phyloP scores from a whole-genome alignment of 2,113 vertebrate species.

The human region DNA sequence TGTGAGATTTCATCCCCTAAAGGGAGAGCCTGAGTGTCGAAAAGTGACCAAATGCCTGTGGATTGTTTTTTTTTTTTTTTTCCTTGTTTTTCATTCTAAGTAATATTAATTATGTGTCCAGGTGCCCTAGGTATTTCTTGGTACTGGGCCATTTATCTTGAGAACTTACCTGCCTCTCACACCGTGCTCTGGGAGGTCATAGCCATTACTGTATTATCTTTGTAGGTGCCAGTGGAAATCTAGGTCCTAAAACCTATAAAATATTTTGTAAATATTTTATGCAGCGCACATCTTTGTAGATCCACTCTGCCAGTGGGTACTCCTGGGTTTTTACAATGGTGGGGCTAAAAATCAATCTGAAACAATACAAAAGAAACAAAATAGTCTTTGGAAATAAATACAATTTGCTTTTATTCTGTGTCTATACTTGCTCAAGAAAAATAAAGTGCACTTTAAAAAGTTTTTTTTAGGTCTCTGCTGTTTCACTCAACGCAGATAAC shows the following conservation, averaged over 20 bases:
- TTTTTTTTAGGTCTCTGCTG: conserved; percentile 6
- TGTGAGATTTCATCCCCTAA: conserved; percentile 24
- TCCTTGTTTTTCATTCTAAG: neutral
- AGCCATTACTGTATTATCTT: neutral
- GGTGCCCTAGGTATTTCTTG: neutral
- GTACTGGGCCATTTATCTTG: neutral
- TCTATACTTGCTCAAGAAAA: conserved; percentile 18
- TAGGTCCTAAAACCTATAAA: neutral
- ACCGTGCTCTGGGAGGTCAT: neutral
- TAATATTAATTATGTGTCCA: neutral
- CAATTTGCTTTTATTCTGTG: neutral
- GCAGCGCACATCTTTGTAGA: neutral
- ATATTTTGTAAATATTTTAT: conserved; percentile 19
- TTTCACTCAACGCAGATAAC: conserved; percentile 17
- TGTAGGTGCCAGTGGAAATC: neutral
- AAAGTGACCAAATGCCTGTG: neutral
- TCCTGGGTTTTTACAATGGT: neutral
- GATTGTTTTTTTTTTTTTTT: neutral
- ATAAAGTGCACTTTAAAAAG: neutral
- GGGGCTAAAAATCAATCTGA: neutral
- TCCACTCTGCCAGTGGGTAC: neutral
- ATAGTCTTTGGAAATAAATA: conserved; percentile 5
- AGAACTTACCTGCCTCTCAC: neutral
- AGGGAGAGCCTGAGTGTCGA: conserved; percentile 15
- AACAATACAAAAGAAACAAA: neutral